These are phyloP conservation scores for Acholoe squamosa DNA, from an alignment of 2,888 invertebrate genomes.

Conservation along the genomic window DNA sequence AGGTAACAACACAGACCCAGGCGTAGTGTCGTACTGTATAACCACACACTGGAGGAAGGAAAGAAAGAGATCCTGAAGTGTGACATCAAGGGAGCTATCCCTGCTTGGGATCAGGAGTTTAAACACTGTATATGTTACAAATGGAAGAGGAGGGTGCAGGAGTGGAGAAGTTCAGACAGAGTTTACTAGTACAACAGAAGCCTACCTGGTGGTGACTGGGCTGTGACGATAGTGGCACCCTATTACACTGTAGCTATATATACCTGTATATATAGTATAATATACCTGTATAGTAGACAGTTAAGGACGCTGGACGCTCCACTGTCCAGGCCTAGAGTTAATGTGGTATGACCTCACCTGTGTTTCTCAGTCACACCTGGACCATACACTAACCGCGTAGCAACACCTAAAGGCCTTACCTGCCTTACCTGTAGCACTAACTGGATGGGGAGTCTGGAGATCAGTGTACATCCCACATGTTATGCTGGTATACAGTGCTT, in stretches of 20 bases:
- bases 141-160: neutral
- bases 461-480: neutral
- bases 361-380: neutral
- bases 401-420: neutral
- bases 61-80: too few relatives aligned
- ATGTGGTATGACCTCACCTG: conserved; percentile 15
- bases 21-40: too few relatives aligned
- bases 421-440: neutral
- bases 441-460: neutral
- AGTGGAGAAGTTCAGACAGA: neutral
- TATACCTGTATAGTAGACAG: neutral
- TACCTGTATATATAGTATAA: neutral
- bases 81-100: too few relatives aligned
- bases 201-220: too few relatives aligned
- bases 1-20: too few relatives aligned
- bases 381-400: too few relatives aligned
- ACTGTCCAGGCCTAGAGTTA: neutral
- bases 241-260: too few relatives aligned
- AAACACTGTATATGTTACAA: neutral
- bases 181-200: too few relatives aligned
- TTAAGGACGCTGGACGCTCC: neutral
- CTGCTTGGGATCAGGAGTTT: too few relatives aligned
- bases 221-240: too few relatives aligned
- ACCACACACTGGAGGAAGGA: too few relatives aligned
- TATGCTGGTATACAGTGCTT: neutral